phyloP scores from a whole-genome alignment of 1,140 invertebrate genomes.

The Xylocopa sonorina region DNA sequence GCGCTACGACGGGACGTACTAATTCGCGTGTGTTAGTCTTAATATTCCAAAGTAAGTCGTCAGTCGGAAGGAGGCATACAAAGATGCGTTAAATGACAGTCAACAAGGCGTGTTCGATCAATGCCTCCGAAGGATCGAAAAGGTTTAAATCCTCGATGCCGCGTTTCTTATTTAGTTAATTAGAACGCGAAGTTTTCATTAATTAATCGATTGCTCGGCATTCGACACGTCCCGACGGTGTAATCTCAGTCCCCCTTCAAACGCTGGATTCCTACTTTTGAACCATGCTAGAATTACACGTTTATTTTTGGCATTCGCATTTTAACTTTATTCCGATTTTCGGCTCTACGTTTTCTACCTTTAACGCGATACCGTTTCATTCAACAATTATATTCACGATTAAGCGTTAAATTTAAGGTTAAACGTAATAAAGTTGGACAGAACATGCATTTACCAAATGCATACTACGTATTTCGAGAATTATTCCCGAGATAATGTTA shows the following conservation, averaged over 20 bases:
- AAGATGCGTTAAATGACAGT: conserved; percentile 24
- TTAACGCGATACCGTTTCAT: not conserved
- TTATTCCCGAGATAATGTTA: not conserved
- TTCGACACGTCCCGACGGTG: not conserved
- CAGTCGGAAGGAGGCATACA: not conserved
- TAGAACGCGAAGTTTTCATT: not conserved
- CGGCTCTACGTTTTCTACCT: not conserved
- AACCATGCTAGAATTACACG: not conserved
- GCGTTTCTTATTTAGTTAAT: not conserved
- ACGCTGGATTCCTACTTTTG: not conserved
- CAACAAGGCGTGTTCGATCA: conserved; percentile 23
- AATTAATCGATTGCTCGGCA: not conserved
- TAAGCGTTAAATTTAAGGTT: conserved; percentile 33
- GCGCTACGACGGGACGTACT: not conserved
- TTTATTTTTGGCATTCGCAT: conserved; percentile 11
- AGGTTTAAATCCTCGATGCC: not conserved
- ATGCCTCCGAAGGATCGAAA: not conserved
- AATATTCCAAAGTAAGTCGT: conserved; percentile 20
- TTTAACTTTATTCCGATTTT: not conserved
- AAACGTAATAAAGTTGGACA: conserved; percentile 1
- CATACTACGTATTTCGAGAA: not conserved
- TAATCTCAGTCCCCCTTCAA: not conserved
- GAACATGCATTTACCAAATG: not conserved
- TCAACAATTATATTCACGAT: too few relatives aligned
- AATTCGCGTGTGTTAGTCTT: not conserved